Evolutionary conservation across 2,113 vertebrate genomes (phyloP).

Genomic region (Benitochromis conjunctus): DNA sequence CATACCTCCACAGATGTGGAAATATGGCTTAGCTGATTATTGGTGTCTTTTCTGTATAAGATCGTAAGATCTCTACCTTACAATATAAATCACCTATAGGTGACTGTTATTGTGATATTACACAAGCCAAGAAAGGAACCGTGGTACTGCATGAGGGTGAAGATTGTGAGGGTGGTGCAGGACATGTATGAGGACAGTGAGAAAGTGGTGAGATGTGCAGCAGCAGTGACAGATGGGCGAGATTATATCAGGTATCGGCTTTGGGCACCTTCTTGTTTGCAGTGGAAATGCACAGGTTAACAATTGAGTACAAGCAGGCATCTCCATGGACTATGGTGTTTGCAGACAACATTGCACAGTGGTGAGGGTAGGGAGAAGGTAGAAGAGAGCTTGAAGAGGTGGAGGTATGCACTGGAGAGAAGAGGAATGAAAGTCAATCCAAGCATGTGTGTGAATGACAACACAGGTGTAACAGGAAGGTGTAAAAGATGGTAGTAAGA

Average conservation of each 20-base stretch:
- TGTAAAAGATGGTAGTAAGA: background rate
- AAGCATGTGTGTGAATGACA: background rate
- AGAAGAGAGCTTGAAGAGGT: background rate
- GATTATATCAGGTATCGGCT: background rate
- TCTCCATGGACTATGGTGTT: background rate
- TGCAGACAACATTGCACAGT: background rate
- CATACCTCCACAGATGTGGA: too few species aligned
- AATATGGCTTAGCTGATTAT: accelerated
- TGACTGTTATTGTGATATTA: background rate
- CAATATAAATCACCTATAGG: background rate
- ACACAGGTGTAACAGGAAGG: background rate
- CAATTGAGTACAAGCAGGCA: background rate
- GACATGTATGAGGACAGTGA: background rate
- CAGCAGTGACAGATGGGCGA: background rate
- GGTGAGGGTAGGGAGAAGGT: background rate
- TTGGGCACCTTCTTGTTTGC: background rate
- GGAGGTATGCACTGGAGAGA: background rate
- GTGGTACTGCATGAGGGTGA: background rate
- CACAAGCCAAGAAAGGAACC: background rate
- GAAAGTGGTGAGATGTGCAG: background rate
- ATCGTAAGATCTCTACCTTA: background rate
- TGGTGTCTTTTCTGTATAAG: background rate
- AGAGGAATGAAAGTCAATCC: background rate
- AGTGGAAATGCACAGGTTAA: background rate
- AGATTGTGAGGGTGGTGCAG: background rate